These are phyloP conservation scores for Sciurus niger DNA, from an alignment of 2,113 vertebrate species.

Conservation along the genomic window DNA sequence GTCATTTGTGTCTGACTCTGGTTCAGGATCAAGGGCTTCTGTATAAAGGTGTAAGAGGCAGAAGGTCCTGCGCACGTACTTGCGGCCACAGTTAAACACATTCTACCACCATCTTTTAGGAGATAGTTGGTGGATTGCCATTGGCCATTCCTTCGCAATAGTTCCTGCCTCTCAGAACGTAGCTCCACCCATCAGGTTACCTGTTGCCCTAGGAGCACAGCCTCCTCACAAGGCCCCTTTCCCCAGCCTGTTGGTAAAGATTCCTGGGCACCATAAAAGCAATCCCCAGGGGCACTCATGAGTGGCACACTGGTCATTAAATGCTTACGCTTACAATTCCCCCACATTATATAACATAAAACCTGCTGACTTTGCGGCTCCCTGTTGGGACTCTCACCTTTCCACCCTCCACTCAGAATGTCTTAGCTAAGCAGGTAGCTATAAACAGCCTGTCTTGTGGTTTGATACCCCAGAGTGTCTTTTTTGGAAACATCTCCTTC, in stretches of 20 bases:
- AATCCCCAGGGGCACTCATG: accelerated
- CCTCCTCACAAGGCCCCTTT: accelerated
- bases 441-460: not conserved
- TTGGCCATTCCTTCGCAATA: not conserved
- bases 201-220: accelerated
- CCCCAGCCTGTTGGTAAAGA: not conserved
- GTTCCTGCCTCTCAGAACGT: not conserved
- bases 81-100: too few relatives aligned
- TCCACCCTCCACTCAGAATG: not conserved
- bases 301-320: not conserved
- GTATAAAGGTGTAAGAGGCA: accelerated
- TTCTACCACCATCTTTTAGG: too few relatives aligned
- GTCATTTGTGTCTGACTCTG: not conserved
- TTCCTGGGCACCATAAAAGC: not conserved
- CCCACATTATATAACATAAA: not conserved
- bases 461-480: not conserved
- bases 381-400: not conserved
- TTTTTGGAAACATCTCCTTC: not conserved
- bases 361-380: not conserved
- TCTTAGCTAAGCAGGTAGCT: not conserved
- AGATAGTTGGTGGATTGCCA: accelerated
- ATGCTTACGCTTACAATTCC: not conserved
- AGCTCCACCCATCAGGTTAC: accelerated
- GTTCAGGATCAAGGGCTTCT: not conserved
- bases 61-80: accelerated